Conservation (phyloP, 1,140 invertebrate species). For the Callitettix versicolor region DNA sequence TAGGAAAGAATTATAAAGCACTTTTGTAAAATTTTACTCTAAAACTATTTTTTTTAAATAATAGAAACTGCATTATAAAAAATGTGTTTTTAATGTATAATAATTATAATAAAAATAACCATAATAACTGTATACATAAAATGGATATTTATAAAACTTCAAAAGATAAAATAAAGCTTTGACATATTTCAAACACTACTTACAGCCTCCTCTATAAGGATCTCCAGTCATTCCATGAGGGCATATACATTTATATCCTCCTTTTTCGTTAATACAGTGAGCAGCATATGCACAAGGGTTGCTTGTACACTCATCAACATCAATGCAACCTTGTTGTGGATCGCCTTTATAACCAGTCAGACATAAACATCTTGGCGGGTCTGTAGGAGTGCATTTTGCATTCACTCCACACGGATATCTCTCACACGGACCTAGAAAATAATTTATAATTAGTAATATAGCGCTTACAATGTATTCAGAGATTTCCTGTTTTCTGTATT, state of each 20-base stretch:
- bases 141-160: no score
- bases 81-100: not conserved
- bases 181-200: constrained; percentile 25
- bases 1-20: not conserved
- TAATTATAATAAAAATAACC: not conserved
- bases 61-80: not conserved
- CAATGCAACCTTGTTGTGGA: constrained; percentile 62
- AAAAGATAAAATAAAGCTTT: no score
- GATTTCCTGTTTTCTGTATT: no score
- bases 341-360: constrained; percentile 73
- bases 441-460: no score
- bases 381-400: constrained; percentile 78
- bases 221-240: constrained; percentile 69
- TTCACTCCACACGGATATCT: constrained; percentile 84
- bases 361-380: constrained; percentile 81
- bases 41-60: not conserved
- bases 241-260: constrained; percentile 74
- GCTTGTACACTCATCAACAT: constrained; percentile 67
- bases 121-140: not conserved
- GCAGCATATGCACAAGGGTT: constrained; percentile 76
- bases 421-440: constrained; percentile 62
- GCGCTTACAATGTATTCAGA: no score
- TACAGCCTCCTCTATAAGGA: constrained; percentile 71
- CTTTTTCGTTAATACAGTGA: constrained; percentile 76
- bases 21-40: not conserved